Percentiles rank a stretch among this genome's conserved stretches.
Evolutionary conservation across 2,888 invertebrate genomes (phyloP).

Genomic region (Congeria kusceri): DNA sequence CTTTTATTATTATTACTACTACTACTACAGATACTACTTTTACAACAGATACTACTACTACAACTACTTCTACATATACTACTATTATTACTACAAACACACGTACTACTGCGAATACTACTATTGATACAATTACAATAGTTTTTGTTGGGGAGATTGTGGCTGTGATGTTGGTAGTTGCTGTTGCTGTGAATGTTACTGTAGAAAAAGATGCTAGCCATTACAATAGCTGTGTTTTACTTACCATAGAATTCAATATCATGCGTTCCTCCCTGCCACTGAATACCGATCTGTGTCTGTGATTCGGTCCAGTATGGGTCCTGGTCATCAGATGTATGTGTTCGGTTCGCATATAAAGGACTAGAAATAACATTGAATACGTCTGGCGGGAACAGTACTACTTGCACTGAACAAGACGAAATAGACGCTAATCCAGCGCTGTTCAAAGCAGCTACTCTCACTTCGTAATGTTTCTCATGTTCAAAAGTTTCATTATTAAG

Average conservation of each 20-base stretch:
- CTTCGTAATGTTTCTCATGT: slow-evolving; percentile 58
- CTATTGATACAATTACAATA: too few relatives aligned
- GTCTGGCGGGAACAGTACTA: slow-evolving; percentile 43
- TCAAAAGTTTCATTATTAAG: slow-evolving; percentile 43
- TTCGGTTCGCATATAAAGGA: slow-evolving; percentile 27
- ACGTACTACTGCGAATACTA: too few relatives aligned
- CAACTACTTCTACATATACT: too few relatives aligned
- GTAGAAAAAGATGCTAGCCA: too few relatives aligned
- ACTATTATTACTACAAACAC: too few relatives aligned
- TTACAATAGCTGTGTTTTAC: neutral
- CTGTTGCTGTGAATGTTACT: too few relatives aligned
- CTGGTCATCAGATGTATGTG: neutral
- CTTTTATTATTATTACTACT: too few relatives aligned
- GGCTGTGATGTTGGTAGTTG: too few relatives aligned
- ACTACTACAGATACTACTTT: too few relatives aligned
- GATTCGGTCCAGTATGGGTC: slow-evolving; percentile 26
- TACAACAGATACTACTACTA: too few relatives aligned
- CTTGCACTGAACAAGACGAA: slow-evolving; percentile 39
- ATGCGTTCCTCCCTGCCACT: slow-evolving; percentile 48
- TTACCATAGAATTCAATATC: slow-evolving; percentile 56
- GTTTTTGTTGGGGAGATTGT: too few relatives aligned
- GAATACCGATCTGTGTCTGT: slow-evolving; percentile 44
- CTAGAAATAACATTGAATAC: slow-evolving; percentile 13
- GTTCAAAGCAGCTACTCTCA: slow-evolving; percentile 63
- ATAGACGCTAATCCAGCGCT: slow-evolving; percentile 41